A percentile compares a stretch with the other conserved stretches of the same genome.
Conservation (phyloP, 2,888 invertebrate genomes). For the Hyposoter didymator region DNA sequence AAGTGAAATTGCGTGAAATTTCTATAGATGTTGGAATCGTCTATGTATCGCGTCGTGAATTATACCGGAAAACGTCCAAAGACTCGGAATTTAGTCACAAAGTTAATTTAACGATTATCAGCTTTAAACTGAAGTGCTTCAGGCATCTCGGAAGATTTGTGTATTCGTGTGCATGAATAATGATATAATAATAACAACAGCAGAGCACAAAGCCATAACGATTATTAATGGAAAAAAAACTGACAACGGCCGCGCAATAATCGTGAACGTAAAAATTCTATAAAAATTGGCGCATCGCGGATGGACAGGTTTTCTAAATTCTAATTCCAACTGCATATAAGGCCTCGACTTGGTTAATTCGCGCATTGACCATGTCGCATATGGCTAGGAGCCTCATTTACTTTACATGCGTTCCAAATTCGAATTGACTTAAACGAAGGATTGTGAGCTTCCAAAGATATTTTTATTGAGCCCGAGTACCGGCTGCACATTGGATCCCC, state of each 20-base stretch:
- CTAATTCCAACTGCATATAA: slow-evolving; percentile 61
- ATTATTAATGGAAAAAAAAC: background rate
- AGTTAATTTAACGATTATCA: background rate
- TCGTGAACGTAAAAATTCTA: background rate
- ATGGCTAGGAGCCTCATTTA: slow-evolving; percentile 32
- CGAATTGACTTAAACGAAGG: slow-evolving; percentile 41
- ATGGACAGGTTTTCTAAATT: slow-evolving; percentile 62
- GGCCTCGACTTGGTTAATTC: slow-evolving; percentile 43
- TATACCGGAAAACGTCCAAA: background rate
- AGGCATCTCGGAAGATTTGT: background rate
- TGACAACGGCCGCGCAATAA: background rate
- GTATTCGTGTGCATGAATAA: background rate
- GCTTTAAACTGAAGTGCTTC: background rate
- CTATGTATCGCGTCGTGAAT: background rate
- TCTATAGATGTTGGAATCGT: slow-evolving; percentile 37
- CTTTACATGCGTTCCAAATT: slow-evolving; percentile 62
- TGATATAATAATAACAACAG: background rate
- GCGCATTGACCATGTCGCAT: background rate
- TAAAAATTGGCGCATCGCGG: background rate
- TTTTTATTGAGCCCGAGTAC: slow-evolving; percentile 32
- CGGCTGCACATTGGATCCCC: background rate
- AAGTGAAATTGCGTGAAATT: slow-evolving; percentile 77
- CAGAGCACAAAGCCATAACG: background rate
- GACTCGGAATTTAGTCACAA: background rate
- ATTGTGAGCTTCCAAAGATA: background rate